phyloP scores from a whole-genome alignment of 2,113 vertebrate species.

The Neofelis nebulosa region DNA sequence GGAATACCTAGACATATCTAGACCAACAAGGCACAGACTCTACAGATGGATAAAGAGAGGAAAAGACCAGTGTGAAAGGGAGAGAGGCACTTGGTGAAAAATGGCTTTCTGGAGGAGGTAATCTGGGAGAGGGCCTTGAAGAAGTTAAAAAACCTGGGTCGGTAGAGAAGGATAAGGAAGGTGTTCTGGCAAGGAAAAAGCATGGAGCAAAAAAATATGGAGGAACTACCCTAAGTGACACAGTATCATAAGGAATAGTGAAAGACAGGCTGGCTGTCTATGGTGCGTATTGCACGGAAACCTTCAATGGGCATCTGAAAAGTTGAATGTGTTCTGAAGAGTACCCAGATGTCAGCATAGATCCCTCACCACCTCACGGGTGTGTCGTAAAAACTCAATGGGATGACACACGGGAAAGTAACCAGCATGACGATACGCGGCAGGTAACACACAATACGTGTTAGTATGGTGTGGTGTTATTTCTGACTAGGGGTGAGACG shows the following conservation, averaged over 20 bases:
- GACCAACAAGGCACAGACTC: neutral
- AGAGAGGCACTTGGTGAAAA: neutral
- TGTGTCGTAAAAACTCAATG: neutral
- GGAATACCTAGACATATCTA: neutral
- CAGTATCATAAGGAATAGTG: fast-evolving
- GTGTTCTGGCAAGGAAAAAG: neutral
- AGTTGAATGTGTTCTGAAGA: neutral
- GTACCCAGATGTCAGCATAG: neutral
- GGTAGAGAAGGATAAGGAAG: neutral
- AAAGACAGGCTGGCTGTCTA: too few relatives aligned
- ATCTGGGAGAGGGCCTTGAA: neutral
- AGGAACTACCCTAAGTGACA: neutral
- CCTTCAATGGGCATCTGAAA: neutral
- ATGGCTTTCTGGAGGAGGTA: neutral
- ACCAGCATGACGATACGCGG: fast-evolving
- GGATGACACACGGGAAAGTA: neutral
- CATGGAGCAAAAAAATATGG: fast-evolving
- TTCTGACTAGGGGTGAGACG: neutral
- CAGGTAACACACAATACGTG: neutral
- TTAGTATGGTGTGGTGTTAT: fast-evolving
- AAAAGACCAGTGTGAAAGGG: neutral
- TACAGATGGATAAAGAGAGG: neutral
- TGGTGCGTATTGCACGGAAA: neutral
- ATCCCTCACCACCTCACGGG: neutral
- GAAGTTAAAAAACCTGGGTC: neutral